phyloP scores from a whole-genome alignment of 1,140 invertebrate species.

The Drosophila paulistorum region DNA sequence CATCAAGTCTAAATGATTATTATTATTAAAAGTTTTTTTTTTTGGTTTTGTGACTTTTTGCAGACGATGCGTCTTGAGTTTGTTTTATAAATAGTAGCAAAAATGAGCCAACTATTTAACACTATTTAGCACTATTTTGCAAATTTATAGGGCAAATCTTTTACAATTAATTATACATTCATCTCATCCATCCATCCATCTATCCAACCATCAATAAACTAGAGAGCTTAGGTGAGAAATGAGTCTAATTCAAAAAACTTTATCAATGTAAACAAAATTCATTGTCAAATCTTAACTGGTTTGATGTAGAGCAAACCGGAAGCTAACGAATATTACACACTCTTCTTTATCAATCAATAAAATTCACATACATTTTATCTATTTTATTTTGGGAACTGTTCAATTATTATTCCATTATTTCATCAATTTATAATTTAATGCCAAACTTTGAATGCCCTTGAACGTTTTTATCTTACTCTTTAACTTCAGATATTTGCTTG shows the following conservation, averaged over 20 bases:
- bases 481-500: no score
- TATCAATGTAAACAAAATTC: neutral
- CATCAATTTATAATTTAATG: no score
- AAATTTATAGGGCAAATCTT: constrained; percentile 3
- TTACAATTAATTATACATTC: constrained; percentile 5
- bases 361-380: no score
- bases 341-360: no score
- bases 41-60: neutral
- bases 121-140: constrained; percentile 3
- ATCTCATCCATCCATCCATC: neutral
- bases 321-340: neutral
- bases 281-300: neutral
- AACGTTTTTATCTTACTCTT: no score
- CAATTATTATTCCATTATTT: no score
- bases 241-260: neutral
- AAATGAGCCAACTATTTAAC: neutral
- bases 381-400: no score
- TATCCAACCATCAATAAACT: no score
- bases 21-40: neutral
- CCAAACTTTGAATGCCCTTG: no score
- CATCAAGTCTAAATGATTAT: constrained; percentile 10
- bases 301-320: neutral
- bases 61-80: constrained; percentile 4
- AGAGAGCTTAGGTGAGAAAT: no score
- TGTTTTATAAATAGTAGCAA: constrained; percentile 12